A percentile compares a stretch with the other conserved stretches of the same genome.
Evolutionary conservation across 2,113 vertebrate genomes (phyloP).

Genomic region (Epinephelus moara): DNA sequence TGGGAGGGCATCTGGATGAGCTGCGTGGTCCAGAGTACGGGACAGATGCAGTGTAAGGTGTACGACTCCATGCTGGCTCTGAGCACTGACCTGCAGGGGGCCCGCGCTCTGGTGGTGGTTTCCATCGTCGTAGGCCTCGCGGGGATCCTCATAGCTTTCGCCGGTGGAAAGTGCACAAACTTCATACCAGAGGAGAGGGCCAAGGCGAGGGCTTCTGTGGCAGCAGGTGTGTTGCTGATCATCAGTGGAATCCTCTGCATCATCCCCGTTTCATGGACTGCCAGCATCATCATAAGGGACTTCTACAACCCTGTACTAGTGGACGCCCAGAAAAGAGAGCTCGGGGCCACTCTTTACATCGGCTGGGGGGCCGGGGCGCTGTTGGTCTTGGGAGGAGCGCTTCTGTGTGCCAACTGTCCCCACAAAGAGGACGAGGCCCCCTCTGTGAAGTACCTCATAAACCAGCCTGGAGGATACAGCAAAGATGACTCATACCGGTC

Average conservation of each 20-base stretch:
- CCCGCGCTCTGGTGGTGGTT: constrained; percentile 84
- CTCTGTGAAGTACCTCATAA: constrained; percentile 66
- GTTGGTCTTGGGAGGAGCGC: constrained; percentile 86
- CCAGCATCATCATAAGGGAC: constrained; percentile 88
- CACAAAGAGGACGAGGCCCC: constrained; percentile 70
- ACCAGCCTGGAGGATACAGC: constrained; percentile 42
- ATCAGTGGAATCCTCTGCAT: constrained; percentile 86
- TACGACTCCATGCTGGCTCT: constrained; percentile 81
- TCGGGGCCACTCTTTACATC: constrained; percentile 89
- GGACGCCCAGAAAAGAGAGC: constrained; percentile 74
- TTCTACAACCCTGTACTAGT: constrained; percentile 86
- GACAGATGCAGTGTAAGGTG: constrained; percentile 83
- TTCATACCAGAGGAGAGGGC: constrained; percentile 85
- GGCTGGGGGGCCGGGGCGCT: constrained; percentile 88
- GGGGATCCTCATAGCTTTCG: constrained; percentile 59
- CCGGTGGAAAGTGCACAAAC: constrained; percentile 91
- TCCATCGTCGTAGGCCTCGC: constrained; percentile 84
- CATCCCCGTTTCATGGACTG: constrained; percentile 90
- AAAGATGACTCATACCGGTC: constrained; percentile 42
- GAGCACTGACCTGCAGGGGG: constrained; percentile 77
- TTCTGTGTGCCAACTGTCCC: constrained; percentile 91
- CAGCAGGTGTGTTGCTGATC: constrained; percentile 86
- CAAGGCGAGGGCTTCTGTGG: constrained; percentile 88
- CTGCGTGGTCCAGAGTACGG: constrained; percentile 82
- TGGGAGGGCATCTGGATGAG: constrained; percentile 85